phyloP scores from a whole-genome alignment of 1,140 invertebrate species.

The Bombus affinis region DNA sequence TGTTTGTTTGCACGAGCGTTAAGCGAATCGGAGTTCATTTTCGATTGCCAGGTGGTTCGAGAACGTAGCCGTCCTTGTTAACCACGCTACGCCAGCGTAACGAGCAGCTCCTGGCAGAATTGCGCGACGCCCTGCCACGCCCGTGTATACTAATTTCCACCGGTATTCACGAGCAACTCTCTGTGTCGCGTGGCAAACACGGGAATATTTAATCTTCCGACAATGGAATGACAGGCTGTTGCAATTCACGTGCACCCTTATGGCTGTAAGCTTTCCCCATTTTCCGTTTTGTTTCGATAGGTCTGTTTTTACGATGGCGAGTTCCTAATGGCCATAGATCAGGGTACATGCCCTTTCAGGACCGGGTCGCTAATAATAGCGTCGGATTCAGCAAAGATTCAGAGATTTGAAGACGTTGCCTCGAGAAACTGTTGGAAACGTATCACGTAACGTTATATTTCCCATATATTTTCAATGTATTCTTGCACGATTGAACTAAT shows the following conservation, averaged over 20 bases:
- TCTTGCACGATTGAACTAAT: too few species aligned
- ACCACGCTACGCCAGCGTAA: constrained; percentile 9
- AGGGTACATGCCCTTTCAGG: neutral
- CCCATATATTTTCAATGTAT: too few species aligned
- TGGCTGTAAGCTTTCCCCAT: neutral
- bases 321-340: neutral
- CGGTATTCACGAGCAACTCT: constrained; percentile 2
- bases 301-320: neutral
- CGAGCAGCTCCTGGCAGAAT: constrained; percentile 15
- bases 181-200: constrained; percentile 16
- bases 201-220: constrained; percentile 8
- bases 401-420: neutral
- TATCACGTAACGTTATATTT: neutral
- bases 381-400: neutral
- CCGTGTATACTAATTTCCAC: constrained; percentile 39
- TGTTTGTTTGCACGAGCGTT: neutral
- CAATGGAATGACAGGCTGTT: too few species aligned
- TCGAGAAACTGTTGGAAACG: neutral
- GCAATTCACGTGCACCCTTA: neutral
- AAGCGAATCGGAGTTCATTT: constrained; percentile 11
- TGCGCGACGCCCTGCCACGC: constrained; percentile 9
- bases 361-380: neutral
- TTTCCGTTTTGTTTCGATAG: neutral
- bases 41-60: constrained; percentile 12
- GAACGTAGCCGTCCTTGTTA: constrained; percentile 9